Evolutionary conservation across 2,113 vertebrate genomes (phyloP).

Genomic region (Macrotis lagotis): DNA sequence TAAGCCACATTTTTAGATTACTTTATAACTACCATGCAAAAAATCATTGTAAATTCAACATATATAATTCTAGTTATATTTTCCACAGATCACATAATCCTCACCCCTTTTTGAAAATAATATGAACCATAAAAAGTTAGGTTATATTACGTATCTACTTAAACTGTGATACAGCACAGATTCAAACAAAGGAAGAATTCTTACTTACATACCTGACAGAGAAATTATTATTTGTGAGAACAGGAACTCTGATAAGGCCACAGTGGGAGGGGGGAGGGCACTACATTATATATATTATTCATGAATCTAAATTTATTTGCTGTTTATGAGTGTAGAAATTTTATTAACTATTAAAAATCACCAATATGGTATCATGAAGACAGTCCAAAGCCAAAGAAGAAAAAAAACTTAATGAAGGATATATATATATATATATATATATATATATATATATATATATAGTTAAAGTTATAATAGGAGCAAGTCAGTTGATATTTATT

Average conservation of each 20-base stretch:
- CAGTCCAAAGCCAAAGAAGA: conserved; percentile 34
- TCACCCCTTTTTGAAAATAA: conserved; percentile 3
- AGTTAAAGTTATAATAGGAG: neutral
- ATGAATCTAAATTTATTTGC: conserved; percentile 49
- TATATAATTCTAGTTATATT: conserved; percentile 15
- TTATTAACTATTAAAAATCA: conserved; percentile 48
- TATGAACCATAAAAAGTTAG: neutral
- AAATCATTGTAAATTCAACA: conserved; percentile 50
- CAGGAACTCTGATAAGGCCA: neutral
- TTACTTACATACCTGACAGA: neutral
- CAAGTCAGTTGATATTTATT: too few species aligned
- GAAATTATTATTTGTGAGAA: neutral
- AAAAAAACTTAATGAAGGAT: conserved; percentile 10
- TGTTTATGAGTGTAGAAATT: conserved; percentile 11
- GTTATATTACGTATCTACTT: neutral
- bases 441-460: conserved; percentile 14
- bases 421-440: conserved; percentile 20
- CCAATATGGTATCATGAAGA: neutral
- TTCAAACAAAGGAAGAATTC: conserved; percentile 2
- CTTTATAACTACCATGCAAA: conserved; percentile 62
- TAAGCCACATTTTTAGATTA: conserved; percentile 65
- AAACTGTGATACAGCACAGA: neutral
- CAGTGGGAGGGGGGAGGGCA: neutral
- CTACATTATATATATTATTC: conserved; percentile 63
- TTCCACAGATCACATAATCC: neutral